A percentile compares a stretch with the other conserved stretches of the same genome.
phyloP scores from a whole-genome alignment of 2,797 vertebrate genomes.

The Trichosurus vulpecula region DNA sequence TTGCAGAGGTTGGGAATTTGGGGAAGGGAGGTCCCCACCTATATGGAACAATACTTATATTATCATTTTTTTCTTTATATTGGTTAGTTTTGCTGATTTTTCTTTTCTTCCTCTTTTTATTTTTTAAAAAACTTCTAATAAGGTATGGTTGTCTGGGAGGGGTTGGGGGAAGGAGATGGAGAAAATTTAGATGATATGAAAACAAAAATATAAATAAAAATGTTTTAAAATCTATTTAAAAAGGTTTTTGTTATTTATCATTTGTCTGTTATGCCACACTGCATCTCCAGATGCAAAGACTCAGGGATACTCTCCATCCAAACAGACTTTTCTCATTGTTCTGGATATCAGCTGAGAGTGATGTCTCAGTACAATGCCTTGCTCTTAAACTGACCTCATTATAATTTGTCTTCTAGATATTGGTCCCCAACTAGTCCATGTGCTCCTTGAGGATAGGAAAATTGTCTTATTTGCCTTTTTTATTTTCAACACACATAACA shows the following conservation, averaged over 20 bases:
- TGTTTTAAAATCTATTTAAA: neutral
- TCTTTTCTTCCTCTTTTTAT: neutral
- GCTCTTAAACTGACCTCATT: neutral
- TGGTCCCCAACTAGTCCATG: neutral
- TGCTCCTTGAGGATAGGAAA: neutral
- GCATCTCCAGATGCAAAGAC: neutral
- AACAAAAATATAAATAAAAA: neutral
- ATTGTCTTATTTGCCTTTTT: neutral
- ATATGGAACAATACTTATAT: neutral
- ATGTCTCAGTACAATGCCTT: neutral
- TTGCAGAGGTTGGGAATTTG: neutral
- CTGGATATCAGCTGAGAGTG: neutral
- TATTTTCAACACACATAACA: neutral
- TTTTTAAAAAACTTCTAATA: neutral
- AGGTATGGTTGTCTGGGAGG: neutral
- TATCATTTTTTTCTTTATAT: neutral
- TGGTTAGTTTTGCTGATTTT: neutral
- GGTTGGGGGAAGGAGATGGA: neutral
- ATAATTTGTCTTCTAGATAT: neutral
- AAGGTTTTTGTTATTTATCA: neutral
- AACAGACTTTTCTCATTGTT: neutral
- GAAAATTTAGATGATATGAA: neutral
- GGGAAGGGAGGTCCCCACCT: neutral
- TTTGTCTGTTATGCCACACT: neutral
- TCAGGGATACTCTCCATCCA: neutral